Evolutionary conservation across 2,888 invertebrate genomes (phyloP).

Genomic region (Diachrysia chrysitis): DNA sequence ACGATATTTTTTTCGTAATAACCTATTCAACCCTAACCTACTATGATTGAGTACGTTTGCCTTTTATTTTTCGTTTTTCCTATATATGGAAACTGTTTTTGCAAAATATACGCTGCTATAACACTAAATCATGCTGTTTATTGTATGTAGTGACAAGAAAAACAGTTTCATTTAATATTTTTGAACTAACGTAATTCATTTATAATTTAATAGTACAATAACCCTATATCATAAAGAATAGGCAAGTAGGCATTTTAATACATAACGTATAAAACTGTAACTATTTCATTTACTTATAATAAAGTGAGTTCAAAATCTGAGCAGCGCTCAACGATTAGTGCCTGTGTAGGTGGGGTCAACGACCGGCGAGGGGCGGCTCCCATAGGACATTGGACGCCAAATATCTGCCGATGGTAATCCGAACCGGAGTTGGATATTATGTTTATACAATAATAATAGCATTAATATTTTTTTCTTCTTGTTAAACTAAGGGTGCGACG

Average conservation of each 20-base stretch:
- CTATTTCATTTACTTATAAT: neutral
- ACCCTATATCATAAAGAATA: neutral
- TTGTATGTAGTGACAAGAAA: neutral
- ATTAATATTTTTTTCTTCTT: neutral
- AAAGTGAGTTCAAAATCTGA: constrained; percentile 2
- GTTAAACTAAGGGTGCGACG: neutral
- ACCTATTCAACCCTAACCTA: neutral
- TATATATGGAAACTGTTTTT: neutral
- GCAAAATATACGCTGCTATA: neutral
- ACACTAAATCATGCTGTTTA: neutral
- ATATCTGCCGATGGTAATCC: constrained; percentile 28
- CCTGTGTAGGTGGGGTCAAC: constrained; percentile 39
- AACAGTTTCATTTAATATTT: neutral
- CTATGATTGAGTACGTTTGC: neutral
- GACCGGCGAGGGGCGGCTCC: constrained; percentile 46
- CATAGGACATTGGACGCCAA: constrained; percentile 31
- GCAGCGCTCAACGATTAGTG: constrained; percentile 26
- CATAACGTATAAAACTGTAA: neutral
- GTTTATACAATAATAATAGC: constrained; percentile 7
- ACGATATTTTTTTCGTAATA: too few species aligned
- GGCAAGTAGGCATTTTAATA: neutral
- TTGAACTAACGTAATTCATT: neutral
- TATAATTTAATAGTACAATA: neutral
- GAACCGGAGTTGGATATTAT: neutral
- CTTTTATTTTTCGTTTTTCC: neutral